A percentile compares a stretch with the other conserved stretches of the same genome.
Conservation (phyloP, 1,140 invertebrate genomes). For the Zaprionus ghesquierei region DNA sequence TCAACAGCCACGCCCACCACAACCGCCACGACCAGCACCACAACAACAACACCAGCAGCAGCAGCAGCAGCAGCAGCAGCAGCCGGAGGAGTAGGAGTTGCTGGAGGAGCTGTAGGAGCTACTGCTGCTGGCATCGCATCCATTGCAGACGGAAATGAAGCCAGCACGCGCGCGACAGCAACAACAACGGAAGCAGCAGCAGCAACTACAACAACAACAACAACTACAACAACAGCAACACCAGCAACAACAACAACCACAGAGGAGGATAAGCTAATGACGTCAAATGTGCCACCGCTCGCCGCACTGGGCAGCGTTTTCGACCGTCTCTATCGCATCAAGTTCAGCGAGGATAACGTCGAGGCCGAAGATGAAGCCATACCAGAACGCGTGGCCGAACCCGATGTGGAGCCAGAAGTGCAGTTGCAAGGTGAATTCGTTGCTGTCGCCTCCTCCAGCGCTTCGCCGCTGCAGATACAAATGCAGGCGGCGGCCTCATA, state of each 20-base stretch:
- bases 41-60: conserved; percentile 52
- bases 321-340: conserved; percentile 60
- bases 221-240: conserved; percentile 7
- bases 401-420: neutral
- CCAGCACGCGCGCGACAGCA: conserved; percentile 47
- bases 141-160: neutral
- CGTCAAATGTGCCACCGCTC: conserved; percentile 35
- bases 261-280: conserved; percentile 43
- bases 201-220: neutral
- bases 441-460: neutral
- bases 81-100: neutral
- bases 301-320: conserved; percentile 45
- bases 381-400: neutral
- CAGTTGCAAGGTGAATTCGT: neutral
- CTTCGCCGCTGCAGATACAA: conserved; percentile 57
- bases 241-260: neutral
- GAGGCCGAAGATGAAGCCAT: neutral
- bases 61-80: neutral
- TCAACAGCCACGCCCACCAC: conserved; percentile 74
- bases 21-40: conserved; percentile 65
- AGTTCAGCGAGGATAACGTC: conserved; percentile 32
- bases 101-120: neutral
- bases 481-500: conserved; percentile 71
- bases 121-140: neutral
- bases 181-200: conserved; percentile 40